Percentiles rank a stretch among this genome's conserved stretches.
phyloP scores from a whole-genome alignment of 2,797 vertebrate species.

The Squalus acanthias region DNA sequence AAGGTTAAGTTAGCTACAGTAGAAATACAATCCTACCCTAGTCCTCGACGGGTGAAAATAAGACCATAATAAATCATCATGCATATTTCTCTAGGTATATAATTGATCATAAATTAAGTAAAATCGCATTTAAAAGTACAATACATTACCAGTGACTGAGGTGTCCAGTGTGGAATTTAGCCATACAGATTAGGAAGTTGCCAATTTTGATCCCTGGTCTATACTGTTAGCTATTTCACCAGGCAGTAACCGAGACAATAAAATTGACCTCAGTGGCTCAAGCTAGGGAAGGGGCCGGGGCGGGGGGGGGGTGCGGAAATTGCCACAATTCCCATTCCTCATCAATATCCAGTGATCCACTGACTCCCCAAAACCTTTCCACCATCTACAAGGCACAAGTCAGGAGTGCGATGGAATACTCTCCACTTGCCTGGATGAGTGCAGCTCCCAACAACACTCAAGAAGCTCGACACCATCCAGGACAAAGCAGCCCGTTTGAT shows the following conservation, averaged over 20 bases:
- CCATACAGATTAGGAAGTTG: background rate
- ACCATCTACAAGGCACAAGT: no score
- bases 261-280: background rate
- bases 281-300: background rate
- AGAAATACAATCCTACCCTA: background rate
- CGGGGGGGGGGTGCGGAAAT: background rate
- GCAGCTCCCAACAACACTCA: no score
- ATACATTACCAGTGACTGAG: background rate
- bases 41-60: background rate
- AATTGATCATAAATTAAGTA: background rate
- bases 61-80: background rate
- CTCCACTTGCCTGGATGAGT: no score
- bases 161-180: background rate
- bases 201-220: background rate
- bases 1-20: background rate
- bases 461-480: no score
- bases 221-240: background rate
- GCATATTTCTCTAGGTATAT: background rate
- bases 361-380: no score
- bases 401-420: no score
- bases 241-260: background rate
- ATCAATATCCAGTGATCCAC: background rate
- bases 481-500: no score
- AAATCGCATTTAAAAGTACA: background rate
- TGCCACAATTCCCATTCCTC: background rate